Percentiles rank a stretch among this genome's conserved stretches.
Conservation (phyloP, 2,797 vertebrate species). For the Fratercula arctica region DNA sequence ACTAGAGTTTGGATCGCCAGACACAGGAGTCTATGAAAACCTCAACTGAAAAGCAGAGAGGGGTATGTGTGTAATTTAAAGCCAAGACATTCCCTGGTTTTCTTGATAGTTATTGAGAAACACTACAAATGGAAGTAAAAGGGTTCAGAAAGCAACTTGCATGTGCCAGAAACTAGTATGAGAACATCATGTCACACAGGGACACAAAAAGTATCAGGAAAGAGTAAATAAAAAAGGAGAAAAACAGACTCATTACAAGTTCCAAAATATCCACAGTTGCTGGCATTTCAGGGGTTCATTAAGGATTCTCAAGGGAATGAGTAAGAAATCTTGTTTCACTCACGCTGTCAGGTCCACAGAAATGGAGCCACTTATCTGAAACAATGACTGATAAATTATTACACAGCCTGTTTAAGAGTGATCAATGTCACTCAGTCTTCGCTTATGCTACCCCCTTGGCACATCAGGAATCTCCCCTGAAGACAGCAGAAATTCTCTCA, state of each 20-base stretch:
- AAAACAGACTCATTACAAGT: neutral
- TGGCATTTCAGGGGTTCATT: neutral
- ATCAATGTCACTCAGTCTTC: neutral
- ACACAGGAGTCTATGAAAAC: neutral
- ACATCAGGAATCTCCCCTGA: neutral
- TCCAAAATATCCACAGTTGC: neutral
- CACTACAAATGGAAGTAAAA: neutral
- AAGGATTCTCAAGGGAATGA: neutral
- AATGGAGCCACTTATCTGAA: neutral
- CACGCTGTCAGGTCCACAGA: neutral
- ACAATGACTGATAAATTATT: neutral
- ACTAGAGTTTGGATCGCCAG: neutral
- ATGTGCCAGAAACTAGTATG: neutral
- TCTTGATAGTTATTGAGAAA: neutral
- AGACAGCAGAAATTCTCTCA: neutral
- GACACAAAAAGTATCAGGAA: neutral
- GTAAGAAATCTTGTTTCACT: neutral
- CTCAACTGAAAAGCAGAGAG: neutral
- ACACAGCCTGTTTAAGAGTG: neutral
- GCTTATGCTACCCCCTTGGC: neutral
- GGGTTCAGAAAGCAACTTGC: neutral
- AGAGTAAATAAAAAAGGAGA: neutral
- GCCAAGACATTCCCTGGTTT: neutral
- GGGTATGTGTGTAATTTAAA: neutral
- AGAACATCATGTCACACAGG: neutral